A percentile compares a stretch with the other conserved stretches of the same genome.
Conservation (phyloP, 2,888 invertebrate genomes). For the Acronicta leporina region DNA sequence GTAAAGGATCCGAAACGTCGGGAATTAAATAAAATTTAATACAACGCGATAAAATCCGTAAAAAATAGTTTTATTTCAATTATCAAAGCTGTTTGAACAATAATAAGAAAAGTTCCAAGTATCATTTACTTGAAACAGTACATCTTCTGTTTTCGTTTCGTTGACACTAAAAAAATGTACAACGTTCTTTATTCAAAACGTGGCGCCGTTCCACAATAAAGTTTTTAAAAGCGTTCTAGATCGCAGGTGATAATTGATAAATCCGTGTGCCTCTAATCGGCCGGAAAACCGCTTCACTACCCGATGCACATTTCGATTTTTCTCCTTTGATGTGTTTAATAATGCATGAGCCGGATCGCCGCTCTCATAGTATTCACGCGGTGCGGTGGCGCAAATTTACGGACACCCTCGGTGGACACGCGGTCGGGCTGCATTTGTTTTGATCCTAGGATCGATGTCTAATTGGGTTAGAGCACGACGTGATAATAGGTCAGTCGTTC, state of each 20-base stretch:
- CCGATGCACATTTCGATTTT: constrained; percentile 87
- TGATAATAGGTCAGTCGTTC: constrained; percentile 50
- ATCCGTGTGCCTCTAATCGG: constrained; percentile 81
- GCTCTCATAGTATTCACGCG: constrained; percentile 64
- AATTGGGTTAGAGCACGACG: constrained; percentile 52
- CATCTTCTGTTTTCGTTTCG: too few relatives aligned
- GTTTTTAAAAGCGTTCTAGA: constrained; percentile 41
- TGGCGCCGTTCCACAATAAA: constrained; percentile 8
- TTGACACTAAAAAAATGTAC: too few relatives aligned
- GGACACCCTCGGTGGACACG: constrained; percentile 43
- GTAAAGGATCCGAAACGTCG: too few relatives aligned
- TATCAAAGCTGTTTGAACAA: too few relatives aligned
- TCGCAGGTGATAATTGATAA: constrained; percentile 81
- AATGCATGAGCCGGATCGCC: constrained; percentile 82
- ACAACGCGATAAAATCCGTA: too few relatives aligned
- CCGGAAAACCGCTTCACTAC: constrained; percentile 85
- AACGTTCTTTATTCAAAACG: not conserved
- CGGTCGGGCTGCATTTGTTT: constrained; percentile 46
- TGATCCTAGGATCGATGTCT: constrained; percentile 53
- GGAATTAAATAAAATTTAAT: too few relatives aligned
- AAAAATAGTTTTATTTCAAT: too few relatives aligned
- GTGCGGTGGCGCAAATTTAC: constrained; percentile 57
- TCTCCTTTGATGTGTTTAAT: constrained; percentile 89
- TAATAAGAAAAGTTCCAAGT: too few relatives aligned
- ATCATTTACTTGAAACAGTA: not conserved